A percentile compares a stretch with the other conserved stretches of the same genome.
Evolutionary conservation across 2,888 invertebrate species (phyloP).

Genomic region (Morpho helenor): DNA sequence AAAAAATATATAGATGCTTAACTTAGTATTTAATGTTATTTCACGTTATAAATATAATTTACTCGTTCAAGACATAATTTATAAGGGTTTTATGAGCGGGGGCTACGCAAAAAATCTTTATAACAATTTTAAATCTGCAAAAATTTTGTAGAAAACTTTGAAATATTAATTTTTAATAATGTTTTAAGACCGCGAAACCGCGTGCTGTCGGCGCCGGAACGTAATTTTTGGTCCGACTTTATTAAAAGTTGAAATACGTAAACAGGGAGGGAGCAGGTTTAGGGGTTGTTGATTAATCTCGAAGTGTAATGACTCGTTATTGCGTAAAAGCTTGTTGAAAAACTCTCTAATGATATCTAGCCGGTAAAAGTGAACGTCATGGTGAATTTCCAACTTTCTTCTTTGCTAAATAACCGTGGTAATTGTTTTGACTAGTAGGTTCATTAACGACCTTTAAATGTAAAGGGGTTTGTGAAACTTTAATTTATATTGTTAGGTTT

Average conservation of each 20-base stretch:
- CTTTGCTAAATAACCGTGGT: too few relatives aligned
- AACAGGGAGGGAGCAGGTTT: slow-evolving; percentile 1
- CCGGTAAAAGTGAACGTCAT: too few relatives aligned
- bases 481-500: too few relatives aligned
- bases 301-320: too few relatives aligned
- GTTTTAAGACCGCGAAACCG: slow-evolving; percentile 26
- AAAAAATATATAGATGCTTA: too few relatives aligned
- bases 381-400: too few relatives aligned
- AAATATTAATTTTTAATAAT: slow-evolving; percentile 30
- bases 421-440: too few relatives aligned
- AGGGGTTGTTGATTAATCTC: neutral
- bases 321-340: too few relatives aligned
- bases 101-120: slow-evolving; percentile 16
- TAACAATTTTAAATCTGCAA: slow-evolving; percentile 20
- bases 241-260: slow-evolving; percentile 56
- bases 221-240: slow-evolving; percentile 47
- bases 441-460: too few relatives aligned
- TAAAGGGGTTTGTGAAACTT: too few relatives aligned
- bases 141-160: slow-evolving; percentile 23
- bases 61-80: neutral
- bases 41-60: neutral
- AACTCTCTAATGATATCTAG: too few relatives aligned
- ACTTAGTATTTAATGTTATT: neutral
- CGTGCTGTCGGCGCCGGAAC: slow-evolving; percentile 27
- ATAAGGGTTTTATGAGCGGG: neutral